These are phyloP conservation scores for Ptilorrhoa leucosticta DNA, from an alignment of 2,113 vertebrate species.

Conservation along the genomic window DNA sequence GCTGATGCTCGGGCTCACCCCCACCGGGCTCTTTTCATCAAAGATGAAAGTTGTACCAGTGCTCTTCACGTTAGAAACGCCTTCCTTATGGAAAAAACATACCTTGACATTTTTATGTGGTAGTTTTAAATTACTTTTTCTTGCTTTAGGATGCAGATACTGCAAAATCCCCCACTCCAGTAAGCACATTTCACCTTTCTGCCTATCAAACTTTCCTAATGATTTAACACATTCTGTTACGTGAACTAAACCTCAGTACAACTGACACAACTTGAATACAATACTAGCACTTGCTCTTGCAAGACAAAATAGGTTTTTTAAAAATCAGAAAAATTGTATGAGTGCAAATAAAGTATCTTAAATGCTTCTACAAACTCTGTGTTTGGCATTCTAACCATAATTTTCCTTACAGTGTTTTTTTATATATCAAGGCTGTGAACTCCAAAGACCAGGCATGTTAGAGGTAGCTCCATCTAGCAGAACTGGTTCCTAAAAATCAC, in stretches of 20 bases:
- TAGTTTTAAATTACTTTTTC: background rate
- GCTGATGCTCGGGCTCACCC: background rate
- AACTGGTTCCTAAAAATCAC: constrained; percentile 33
- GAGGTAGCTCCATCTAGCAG: background rate
- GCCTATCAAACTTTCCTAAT: background rate
- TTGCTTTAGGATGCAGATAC: background rate
- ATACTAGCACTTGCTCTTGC: background rate
- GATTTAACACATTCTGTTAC: background rate
- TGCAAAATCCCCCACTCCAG: background rate
- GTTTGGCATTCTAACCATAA: background rate
- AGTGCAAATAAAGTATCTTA: background rate
- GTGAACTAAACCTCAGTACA: background rate
- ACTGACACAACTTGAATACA: background rate
- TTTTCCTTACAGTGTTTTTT: background rate
- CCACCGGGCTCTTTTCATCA: background rate
- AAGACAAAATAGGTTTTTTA: background rate
- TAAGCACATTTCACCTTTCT: background rate
- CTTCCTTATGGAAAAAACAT: background rate
- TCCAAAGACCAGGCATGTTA: background rate
- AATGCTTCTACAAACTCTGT: background rate
- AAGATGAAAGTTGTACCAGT: background rate
- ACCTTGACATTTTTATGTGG: background rate
- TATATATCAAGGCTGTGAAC: background rate
- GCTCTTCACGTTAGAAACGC: background rate
- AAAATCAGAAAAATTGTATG: background rate